Evolutionary conservation across 1,140 invertebrate genomes (phyloP).

Genomic region (Adoxophyes honmai): DNA sequence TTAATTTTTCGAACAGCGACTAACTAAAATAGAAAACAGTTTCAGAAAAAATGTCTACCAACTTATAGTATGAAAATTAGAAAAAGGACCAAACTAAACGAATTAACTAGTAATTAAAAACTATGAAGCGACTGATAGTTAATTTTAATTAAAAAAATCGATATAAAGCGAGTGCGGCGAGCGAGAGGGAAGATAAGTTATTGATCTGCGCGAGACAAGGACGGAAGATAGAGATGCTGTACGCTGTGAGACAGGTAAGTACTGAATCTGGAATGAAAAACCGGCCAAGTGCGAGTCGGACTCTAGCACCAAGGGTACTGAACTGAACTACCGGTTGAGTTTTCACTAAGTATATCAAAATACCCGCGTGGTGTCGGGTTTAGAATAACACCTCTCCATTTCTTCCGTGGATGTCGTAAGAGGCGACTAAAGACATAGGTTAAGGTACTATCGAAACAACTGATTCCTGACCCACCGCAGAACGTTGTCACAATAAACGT

Average conservation of each 20-base stretch:
- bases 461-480: too few species aligned
- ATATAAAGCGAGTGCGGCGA: conserved; percentile 14
- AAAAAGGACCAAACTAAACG: conserved; percentile 15
- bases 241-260: conserved; percentile 71
- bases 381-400: too few species aligned
- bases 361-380: too few species aligned
- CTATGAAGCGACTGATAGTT: conserved; percentile 35
- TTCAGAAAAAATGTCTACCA: conserved; percentile 15
- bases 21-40: not conserved
- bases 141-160: conserved; percentile 14
- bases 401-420: too few species aligned
- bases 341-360: too few species aligned
- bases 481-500: too few species aligned
- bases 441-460: too few species aligned
- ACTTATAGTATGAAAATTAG: conserved; percentile 30
- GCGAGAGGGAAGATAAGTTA: conserved; percentile 13
- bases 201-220: conserved; percentile 21
- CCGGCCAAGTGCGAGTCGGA: too few species aligned
- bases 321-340: too few species aligned
- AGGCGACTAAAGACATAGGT: too few species aligned
- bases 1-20: not conserved
- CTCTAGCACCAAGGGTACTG: too few species aligned
- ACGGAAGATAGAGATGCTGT: conserved; percentile 52
- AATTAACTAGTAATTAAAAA: conserved; percentile 17
- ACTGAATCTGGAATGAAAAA: conserved; percentile 17